A percentile compares a stretch with the other conserved stretches of the same genome.
These are phyloP conservation scores for Takifugu rubripes DNA, from an alignment of 2,797 vertebrate species.

Conservation along the genomic window DNA sequence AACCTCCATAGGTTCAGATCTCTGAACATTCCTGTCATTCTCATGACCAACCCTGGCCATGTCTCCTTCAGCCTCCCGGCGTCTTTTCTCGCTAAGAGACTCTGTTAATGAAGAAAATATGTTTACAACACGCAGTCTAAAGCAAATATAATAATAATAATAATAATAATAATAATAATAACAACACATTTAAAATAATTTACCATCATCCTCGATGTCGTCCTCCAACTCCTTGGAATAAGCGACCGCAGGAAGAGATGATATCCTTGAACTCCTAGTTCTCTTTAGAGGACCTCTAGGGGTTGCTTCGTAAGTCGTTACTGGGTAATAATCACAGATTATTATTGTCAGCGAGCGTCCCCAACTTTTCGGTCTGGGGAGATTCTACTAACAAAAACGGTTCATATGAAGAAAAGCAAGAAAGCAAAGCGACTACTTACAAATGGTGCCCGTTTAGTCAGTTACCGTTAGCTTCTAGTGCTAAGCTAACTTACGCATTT, in stretches of 20 bases:
- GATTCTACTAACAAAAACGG: background rate
- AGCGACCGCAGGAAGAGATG: conserved; percentile 36
- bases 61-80: conserved; percentile 2
- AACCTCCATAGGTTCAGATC: conserved; percentile 33
- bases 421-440: background rate
- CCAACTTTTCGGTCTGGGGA: background rate
- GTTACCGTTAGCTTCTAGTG: conserved; percentile 2
- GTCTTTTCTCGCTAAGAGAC: conserved; percentile 52
- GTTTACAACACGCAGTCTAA: background rate
- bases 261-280: conserved; percentile 12
- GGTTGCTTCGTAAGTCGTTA: conserved; percentile 22
- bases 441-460: background rate
- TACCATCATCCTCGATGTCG: conserved; percentile 44
- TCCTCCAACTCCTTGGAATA: conserved; percentile 37
- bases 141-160: background rate
- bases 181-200: too few relatives aligned
- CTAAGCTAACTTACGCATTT: conserved; percentile 15
- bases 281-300: conserved; percentile 58
- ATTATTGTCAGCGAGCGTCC: too few relatives aligned
- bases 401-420: background rate
- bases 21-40: conserved; percentile 50
- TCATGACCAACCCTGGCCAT: conserved; percentile 15
- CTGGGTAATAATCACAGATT: conserved; percentile 17
- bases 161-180: too few relatives aligned
- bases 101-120: conserved; percentile 25